A percentile compares a stretch with the other conserved stretches of the same genome.
Evolutionary conservation across 2,888 invertebrate species (phyloP).

Genomic region (Apodemia mormo): DNA sequence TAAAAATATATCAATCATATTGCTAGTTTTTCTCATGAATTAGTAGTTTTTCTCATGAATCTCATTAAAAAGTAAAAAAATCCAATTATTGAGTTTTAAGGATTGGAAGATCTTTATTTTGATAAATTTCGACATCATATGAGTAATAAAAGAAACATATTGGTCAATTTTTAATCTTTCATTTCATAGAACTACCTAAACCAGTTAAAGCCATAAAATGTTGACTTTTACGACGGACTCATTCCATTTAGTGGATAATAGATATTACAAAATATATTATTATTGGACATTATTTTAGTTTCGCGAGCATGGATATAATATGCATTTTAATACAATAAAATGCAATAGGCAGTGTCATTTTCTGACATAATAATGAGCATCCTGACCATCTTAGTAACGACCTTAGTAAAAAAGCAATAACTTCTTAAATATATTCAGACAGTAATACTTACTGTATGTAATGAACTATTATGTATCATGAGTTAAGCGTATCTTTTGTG

Average conservation of each 20-base stretch:
- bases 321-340: conserved; percentile 31
- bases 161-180: not conserved
- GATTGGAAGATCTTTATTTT: not conserved
- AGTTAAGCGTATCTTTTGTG: conserved; percentile 56
- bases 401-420: conserved; percentile 40
- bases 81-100: not conserved
- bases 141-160: too few relatives aligned
- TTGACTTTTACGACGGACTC: not conserved
- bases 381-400: conserved; percentile 55
- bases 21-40: not conserved
- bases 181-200: not conserved
- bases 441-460: conserved; percentile 36
- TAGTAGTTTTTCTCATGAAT: not conserved
- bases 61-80: not conserved
- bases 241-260: too few relatives aligned
- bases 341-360: conserved; percentile 53
- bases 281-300: conserved; percentile 5
- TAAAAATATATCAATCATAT: not conserved
- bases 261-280: too few relatives aligned
- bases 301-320: not conserved
- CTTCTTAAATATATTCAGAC: conserved; percentile 43
- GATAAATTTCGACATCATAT: too few relatives aligned
- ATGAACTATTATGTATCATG: conserved; percentile 44
- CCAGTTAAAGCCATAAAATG: not conserved
- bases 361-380: conserved; percentile 70